phyloP scores from a whole-genome alignment of 2,113 vertebrate species.

The Pseudolaguvia tuberculata region DNA sequence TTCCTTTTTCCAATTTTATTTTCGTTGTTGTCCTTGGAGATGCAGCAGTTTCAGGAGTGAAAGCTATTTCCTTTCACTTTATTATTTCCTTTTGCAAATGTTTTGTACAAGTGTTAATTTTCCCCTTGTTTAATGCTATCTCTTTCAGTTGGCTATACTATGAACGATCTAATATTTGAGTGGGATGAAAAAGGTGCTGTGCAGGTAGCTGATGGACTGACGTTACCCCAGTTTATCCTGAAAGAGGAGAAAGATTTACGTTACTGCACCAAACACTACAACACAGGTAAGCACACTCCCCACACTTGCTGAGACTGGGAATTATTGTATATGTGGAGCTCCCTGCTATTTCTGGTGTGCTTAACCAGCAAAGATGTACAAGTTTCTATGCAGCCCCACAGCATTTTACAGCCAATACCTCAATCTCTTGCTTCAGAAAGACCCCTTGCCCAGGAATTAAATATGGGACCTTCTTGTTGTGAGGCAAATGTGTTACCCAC shows the following conservation, averaged over 20 bases:
- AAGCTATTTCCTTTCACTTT: neutral
- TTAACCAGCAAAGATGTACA: slow-evolving; percentile 10
- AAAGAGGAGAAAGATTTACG: slow-evolving; percentile 97
- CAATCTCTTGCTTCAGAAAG: neutral
- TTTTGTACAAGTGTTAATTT: neutral
- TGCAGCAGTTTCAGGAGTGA: neutral
- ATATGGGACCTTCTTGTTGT: no score
- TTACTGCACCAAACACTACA: slow-evolving; percentile 97
- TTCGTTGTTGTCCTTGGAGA: slow-evolving; percentile 36
- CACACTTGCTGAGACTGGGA: slow-evolving; percentile 5
- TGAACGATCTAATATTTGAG: slow-evolving; percentile 98
- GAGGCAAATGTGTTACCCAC: no score
- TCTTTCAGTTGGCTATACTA: slow-evolving; percentile 88
- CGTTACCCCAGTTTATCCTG: slow-evolving; percentile 92
- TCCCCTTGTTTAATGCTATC: neutral
- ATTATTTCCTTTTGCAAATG: neutral
- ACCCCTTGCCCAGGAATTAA: no score
- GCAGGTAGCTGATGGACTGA: slow-evolving; percentile 92
- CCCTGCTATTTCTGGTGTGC: slow-evolving; percentile 24
- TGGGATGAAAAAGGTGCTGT: slow-evolving; percentile 96
- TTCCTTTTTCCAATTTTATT: slow-evolving; percentile 21
- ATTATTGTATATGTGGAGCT: slow-evolving; percentile 32
- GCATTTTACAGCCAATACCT: neutral
- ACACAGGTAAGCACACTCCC: slow-evolving; percentile 77
- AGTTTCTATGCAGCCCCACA: neutral